These are phyloP conservation scores for Oscheius onirici DNA, from an alignment of 2,888 invertebrate species.

Conservation along the genomic window DNA sequence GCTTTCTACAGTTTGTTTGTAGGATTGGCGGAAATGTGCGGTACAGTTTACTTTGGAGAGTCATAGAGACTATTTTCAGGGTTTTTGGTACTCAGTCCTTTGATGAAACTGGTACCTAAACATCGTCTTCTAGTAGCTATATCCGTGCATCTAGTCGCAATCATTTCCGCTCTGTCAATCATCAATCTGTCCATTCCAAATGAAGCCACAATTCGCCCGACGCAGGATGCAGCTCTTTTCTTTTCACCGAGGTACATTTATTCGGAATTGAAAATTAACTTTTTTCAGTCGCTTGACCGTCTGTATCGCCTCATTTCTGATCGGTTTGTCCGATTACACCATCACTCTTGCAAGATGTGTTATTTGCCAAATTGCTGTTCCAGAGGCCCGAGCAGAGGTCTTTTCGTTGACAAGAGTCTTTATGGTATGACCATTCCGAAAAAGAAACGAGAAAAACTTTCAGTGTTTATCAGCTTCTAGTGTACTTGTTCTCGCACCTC, in stretches of 20 bases:
- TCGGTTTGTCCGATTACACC: slow-evolving; percentile 44
- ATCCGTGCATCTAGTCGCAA: slow-evolving; percentile 30
- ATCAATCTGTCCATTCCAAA: slow-evolving; percentile 44
- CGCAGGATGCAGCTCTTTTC: slow-evolving; percentile 26
- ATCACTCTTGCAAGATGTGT: slow-evolving; percentile 44
- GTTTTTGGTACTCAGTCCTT: slow-evolving; percentile 40
- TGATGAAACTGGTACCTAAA: slow-evolving; percentile 44
- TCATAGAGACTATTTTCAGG: slow-evolving; percentile 25
- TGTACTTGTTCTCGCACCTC: slow-evolving; percentile 42
- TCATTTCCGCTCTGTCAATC: slow-evolving; percentile 31
- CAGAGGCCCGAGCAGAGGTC: slow-evolving; percentile 42
- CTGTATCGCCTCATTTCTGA: slow-evolving; percentile 39
- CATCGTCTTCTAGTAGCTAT: slow-evolving; percentile 43
- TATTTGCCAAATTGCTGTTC: slow-evolving; percentile 48
- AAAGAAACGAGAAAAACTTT: slow-evolving; percentile 1
- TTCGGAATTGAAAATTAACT: neutral
- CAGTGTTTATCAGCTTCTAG: slow-evolving; percentile 42
- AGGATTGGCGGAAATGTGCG: slow-evolving; percentile 34
- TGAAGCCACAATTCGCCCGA: slow-evolving; percentile 38
- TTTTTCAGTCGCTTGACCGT: slow-evolving; percentile 41
- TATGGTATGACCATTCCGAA: slow-evolving; percentile 28
- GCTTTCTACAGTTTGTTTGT: slow-evolving; percentile 38
- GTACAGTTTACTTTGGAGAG: neutral
- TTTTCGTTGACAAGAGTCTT: slow-evolving; percentile 44
- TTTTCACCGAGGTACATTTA: slow-evolving; percentile 37